Evolutionary conservation across 2,888 invertebrate genomes (phyloP).

Genomic region (Glaucopsyche alexis): DNA sequence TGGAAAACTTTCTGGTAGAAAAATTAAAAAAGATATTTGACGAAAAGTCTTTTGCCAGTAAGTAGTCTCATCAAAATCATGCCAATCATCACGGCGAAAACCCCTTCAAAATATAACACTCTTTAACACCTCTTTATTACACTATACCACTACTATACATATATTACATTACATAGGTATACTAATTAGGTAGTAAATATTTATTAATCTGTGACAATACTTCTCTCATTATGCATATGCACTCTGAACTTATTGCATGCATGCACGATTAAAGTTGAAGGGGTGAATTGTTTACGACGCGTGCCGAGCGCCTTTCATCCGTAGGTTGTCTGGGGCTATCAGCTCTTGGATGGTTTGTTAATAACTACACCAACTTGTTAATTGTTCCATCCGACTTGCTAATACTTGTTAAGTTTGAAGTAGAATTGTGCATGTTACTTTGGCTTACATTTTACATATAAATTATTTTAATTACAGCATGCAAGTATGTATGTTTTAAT

Average conservation of each 20-base stretch:
- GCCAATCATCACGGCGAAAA: too few relatives aligned
- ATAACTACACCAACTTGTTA: slow-evolving; percentile 30
- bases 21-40: too few relatives aligned
- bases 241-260: not conserved
- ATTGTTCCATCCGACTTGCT: slow-evolving; percentile 31
- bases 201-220: too few relatives aligned
- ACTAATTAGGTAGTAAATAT: too few relatives aligned
- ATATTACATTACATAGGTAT: too few relatives aligned
- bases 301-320: not conserved
- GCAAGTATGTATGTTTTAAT: too few relatives aligned
- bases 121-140: too few relatives aligned
- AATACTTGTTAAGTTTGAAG: slow-evolving; percentile 28
- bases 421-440: not conserved
- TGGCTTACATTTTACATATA: not conserved
- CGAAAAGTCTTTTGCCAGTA: too few relatives aligned
- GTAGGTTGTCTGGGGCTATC: slow-evolving; percentile 14
- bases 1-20: too few relatives aligned
- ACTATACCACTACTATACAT: too few relatives aligned
- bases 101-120: too few relatives aligned
- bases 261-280: slow-evolving; percentile 1
- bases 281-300: not conserved
- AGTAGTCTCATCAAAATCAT: too few relatives aligned
- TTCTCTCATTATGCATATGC: not conserved
- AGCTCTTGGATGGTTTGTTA: slow-evolving; percentile 28
- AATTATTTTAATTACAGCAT: not conserved